Percentiles rank a stretch among this genome's conserved stretches.
phyloP scores from a whole-genome alignment of 2,113 vertebrate genomes.

The Malurus cyaneus region DNA sequence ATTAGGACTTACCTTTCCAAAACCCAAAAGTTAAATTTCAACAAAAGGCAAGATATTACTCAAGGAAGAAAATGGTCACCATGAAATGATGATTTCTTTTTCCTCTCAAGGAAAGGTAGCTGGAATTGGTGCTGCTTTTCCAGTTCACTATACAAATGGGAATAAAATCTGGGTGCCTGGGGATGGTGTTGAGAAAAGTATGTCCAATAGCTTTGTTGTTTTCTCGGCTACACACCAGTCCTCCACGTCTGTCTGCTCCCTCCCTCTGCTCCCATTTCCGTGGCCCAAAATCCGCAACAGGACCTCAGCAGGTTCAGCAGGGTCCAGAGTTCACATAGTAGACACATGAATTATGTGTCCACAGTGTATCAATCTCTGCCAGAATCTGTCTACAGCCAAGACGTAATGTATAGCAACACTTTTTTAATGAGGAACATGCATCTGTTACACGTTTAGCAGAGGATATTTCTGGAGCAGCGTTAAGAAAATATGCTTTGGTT shows the following conservation, averaged over 20 bases:
- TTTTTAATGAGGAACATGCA: conserved; percentile 64
- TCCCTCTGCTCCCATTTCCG: not conserved
- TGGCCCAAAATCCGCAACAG: not conserved
- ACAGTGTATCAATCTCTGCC: conserved; percentile 49
- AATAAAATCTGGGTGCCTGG: not conserved
- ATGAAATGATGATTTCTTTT: not conserved
- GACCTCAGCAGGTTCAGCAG: conserved; percentile 36
- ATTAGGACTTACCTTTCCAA: conserved; percentile 10
- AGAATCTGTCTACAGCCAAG: conserved; percentile 50
- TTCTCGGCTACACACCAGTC: not conserved
- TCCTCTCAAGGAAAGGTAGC: not conserved
- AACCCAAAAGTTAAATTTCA: not conserved
- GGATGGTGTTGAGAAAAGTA: not conserved
- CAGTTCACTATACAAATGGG: not conserved
- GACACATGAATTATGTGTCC: conserved; percentile 52
- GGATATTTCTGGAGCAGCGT: conserved; percentile 56
- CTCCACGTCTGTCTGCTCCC: not conserved
- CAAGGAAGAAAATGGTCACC: not conserved
- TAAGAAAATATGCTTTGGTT: conserved; percentile 61
- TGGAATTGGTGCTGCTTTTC: conserved; percentile 1
- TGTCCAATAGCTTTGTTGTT: not conserved
- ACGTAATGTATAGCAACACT: conserved; percentile 57
- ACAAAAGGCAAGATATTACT: not conserved
- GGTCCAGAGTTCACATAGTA: conserved; percentile 41
- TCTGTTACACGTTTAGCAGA: conserved; percentile 59